Conservation (phyloP, 2,888 invertebrate genomes). For the Zeuzera pyrina region DNA sequence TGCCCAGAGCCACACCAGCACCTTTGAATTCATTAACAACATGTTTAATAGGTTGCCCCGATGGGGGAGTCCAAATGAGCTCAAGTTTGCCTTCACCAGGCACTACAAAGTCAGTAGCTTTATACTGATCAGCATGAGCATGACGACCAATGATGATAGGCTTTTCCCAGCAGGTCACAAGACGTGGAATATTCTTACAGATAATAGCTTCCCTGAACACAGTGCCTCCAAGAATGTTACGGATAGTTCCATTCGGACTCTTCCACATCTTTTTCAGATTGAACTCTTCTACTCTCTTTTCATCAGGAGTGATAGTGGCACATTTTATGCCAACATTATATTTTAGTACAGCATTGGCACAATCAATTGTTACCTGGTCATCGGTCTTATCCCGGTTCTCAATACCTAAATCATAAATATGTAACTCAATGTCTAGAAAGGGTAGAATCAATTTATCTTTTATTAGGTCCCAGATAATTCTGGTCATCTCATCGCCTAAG, state of each 20-base stretch:
- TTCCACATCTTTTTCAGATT: slow-evolving; percentile 93
- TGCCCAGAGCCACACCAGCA: slow-evolving; percentile 93
- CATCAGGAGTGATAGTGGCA: slow-evolving; percentile 98
- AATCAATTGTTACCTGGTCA: slow-evolving; percentile 96
- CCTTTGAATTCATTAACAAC: slow-evolving; percentile 89
- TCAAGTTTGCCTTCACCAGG: slow-evolving; percentile 92
- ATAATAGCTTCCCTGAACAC: slow-evolving; percentile 90
- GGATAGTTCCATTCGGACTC: slow-evolving; percentile 90
- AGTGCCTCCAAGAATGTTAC: slow-evolving; percentile 89
- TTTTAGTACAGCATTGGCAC: slow-evolving; percentile 96
- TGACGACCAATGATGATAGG: slow-evolving; percentile 99
- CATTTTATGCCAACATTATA: slow-evolving; percentile 99
- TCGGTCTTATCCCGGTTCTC: slow-evolving; percentile 94
- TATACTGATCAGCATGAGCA: slow-evolving; percentile 98
- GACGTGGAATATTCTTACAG: slow-evolving; percentile 94
- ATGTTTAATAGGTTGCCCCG: slow-evolving; percentile 77
- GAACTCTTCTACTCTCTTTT: slow-evolving; percentile 93
- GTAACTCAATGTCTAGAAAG: slow-evolving; percentile 94
- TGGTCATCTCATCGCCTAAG: slow-evolving; percentile 96
- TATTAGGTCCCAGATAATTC: slow-evolving; percentile 98
- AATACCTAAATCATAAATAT: slow-evolving; percentile 95
- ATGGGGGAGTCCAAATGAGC: slow-evolving; percentile 83
- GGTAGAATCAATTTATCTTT: slow-evolving; percentile 97
- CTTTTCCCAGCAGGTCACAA: slow-evolving; percentile 95
- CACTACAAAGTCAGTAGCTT: slow-evolving; percentile 96